phyloP scores from a whole-genome alignment of 2,888 invertebrate genomes.

The Pachymerium ferrugineum region DNA sequence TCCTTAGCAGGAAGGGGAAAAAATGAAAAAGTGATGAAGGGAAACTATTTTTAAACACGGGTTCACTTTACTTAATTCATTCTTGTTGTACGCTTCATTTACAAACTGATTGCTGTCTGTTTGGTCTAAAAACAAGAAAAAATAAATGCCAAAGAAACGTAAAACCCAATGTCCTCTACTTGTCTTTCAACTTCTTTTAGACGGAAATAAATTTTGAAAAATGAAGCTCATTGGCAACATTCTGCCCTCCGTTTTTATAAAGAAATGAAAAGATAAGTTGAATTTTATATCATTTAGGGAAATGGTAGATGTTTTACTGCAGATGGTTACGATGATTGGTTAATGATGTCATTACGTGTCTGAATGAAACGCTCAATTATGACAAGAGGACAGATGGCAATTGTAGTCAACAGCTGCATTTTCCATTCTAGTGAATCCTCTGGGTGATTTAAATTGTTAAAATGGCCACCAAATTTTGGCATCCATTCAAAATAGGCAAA shows the following conservation, averaged over 20 bases:
- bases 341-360: conserved; percentile 10
- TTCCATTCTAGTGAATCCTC: conserved; percentile 20
- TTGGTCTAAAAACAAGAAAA: too few relatives aligned
- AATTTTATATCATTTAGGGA: not conserved
- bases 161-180: not conserved
- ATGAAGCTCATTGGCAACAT: not conserved
- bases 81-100: conserved; percentile 15
- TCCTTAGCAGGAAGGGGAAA: not conserved
- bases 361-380: conserved; percentile 16
- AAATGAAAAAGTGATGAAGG: conserved; percentile 9
- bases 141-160: not conserved
- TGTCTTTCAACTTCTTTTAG: not conserved
- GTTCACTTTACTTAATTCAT: conserved; percentile 18
- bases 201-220: not conserved
- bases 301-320: not conserved
- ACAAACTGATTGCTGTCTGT: not conserved
- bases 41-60: conserved; percentile 13
- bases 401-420: conserved; percentile 27
- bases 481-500: not conserved
- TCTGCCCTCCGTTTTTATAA: not conserved
- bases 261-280: not conserved
- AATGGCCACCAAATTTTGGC: conserved; percentile 1
- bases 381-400: conserved; percentile 24
- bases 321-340: conserved; percentile 23
- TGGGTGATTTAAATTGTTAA: conserved; percentile 7